Conservation (phyloP, 2,888 invertebrate species). For the Drosophila mulleri region DNA sequence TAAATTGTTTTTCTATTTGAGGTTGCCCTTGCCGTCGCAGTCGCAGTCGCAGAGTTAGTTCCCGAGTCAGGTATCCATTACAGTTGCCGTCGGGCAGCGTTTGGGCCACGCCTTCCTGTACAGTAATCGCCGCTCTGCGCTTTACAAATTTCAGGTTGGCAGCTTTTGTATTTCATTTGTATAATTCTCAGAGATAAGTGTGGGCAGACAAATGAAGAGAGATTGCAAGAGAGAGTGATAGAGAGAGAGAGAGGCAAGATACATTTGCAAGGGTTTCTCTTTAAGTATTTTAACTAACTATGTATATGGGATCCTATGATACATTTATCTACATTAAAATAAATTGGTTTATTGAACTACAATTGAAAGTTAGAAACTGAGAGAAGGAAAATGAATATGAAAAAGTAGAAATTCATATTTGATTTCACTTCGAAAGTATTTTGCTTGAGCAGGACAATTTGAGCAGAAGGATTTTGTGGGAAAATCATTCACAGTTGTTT, state of each 20-base stretch:
- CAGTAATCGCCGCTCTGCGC: constrained; percentile 63
- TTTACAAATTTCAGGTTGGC: constrained; percentile 61
- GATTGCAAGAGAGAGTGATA: not conserved
- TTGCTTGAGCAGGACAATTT: not conserved
- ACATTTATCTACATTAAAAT: not conserved
- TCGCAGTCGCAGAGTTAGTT: constrained; percentile 39
- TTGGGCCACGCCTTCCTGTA: constrained; percentile 50
- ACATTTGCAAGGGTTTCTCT: not conserved
- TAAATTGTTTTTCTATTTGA: constrained; percentile 81
- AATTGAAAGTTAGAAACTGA: not conserved
- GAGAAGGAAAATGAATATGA: no score
- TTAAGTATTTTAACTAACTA: not conserved
- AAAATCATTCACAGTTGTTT: not conserved
- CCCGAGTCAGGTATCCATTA: constrained; percentile 62
- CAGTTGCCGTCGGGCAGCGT: constrained; percentile 49
- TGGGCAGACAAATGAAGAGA: not conserved
- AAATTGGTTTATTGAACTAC: no score
- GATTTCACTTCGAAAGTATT: not conserved
- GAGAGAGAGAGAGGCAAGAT: not conserved
- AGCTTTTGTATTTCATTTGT: constrained; percentile 31
- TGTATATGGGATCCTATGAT: not conserved
- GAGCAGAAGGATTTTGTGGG: not conserved
- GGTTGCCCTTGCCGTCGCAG: constrained; percentile 50
- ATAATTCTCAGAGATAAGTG: not conserved
- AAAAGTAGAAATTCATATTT: not conserved